Evolutionary conservation across 2,888 invertebrate species (phyloP).

Genomic region (Stenotaenia linearis): DNA sequence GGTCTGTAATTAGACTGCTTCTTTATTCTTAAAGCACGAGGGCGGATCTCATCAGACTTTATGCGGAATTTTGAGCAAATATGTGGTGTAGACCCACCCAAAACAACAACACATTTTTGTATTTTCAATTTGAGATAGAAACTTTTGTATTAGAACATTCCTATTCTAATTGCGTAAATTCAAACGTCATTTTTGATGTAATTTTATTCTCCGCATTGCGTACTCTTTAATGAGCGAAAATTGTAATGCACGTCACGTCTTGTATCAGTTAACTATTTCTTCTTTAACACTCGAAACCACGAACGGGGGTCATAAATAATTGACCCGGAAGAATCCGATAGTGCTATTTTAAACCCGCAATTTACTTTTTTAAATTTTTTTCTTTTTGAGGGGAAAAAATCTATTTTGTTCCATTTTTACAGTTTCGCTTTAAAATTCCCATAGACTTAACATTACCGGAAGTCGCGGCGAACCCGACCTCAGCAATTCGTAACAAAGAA

Average conservation of each 20-base stretch:
- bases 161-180: too few relatives aligned
- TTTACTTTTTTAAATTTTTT: neutral
- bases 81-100: neutral
- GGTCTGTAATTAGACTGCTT: neutral
- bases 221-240: too few relatives aligned
- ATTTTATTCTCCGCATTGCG: too few relatives aligned
- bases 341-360: neutral
- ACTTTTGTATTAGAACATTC: too few relatives aligned
- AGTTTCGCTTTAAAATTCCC: neutral
- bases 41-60: neutral
- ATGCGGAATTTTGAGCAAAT: neutral
- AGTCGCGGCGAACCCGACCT: neutral
- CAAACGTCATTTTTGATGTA: too few relatives aligned
- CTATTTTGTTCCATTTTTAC: neutral
- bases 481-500: neutral
- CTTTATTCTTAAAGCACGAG: neutral
- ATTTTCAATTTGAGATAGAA: too few relatives aligned
- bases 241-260: neutral
- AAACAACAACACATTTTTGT: neutral
- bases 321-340: neutral
- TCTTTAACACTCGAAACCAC: neutral
- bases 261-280: neutral
- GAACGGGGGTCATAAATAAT: neutral
- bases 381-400: too few relatives aligned
- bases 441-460: neutral